Evolutionary conservation across 2,113 vertebrate genomes (phyloP).

Genomic region (Antennarius striatus): DNA sequence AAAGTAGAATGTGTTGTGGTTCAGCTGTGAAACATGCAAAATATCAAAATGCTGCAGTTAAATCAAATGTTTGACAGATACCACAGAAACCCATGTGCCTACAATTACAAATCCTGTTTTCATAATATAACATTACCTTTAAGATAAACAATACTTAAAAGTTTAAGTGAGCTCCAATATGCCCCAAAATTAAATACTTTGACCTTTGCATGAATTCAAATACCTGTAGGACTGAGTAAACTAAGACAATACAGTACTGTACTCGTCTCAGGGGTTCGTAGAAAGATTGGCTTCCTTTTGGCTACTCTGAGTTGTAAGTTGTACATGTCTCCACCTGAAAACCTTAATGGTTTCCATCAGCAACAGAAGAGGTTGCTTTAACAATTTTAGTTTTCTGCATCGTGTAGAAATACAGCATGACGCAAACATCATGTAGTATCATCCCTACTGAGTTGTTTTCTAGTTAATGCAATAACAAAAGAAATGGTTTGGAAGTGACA

Average conservation of each 20-base stretch:
- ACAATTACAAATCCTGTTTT: slow-evolving; percentile 10
- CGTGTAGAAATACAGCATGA: slow-evolving; percentile 59
- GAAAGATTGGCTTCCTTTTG: slow-evolving; percentile 13
- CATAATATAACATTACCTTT: slow-evolving; percentile 38
- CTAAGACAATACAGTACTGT: not conserved
- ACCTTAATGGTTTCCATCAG: too few relatives aligned
- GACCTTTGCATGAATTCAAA: slow-evolving; percentile 35
- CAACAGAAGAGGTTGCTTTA: too few relatives aligned
- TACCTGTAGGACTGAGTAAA: slow-evolving; percentile 20
- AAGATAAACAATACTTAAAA: slow-evolving; percentile 37
- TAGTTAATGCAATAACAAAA: too few relatives aligned
- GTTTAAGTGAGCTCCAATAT: slow-evolving; percentile 60
- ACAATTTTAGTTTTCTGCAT: slow-evolving; percentile 19
- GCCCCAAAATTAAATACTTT: slow-evolving; percentile 34
- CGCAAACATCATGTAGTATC: slow-evolving; percentile 17
- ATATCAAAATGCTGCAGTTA: slow-evolving; percentile 36
- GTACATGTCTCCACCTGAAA: too few relatives aligned
- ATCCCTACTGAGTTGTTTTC: too few relatives aligned
- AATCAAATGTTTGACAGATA: not conserved
- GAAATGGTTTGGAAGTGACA: not conserved
- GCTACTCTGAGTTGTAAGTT: not conserved
- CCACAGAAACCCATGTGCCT: not conserved
- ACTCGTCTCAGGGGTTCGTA: not conserved
- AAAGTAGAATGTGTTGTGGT: slow-evolving; percentile 1
- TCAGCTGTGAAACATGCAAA: slow-evolving; percentile 44